Evolutionary conservation across 2,797 vertebrate genomes (phyloP).

Genomic region (Trachops cirrhosus): DNA sequence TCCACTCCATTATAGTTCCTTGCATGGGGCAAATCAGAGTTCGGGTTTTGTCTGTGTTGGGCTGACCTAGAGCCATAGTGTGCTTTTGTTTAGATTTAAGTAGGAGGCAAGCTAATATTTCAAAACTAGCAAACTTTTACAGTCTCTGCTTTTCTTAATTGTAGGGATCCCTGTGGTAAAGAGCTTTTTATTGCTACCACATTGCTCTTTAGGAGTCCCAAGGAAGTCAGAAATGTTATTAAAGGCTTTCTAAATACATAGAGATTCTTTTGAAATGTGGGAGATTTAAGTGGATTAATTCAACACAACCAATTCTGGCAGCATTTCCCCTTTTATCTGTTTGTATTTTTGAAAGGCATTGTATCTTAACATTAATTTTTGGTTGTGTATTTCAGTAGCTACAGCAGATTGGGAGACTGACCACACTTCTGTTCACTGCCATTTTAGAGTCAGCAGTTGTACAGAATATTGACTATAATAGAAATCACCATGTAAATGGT

Average conservation of each 20-base stretch:
- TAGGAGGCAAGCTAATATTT: conserved; percentile 84
- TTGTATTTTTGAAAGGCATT: conserved; percentile 26
- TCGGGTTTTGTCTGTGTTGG: conserved; percentile 75
- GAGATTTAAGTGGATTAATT: conserved; percentile 59
- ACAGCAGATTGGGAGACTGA: not conserved
- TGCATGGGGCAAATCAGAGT: conserved; percentile 88
- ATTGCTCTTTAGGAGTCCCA: conserved; percentile 52
- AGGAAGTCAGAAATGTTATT: conserved; percentile 66
- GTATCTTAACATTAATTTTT: not conserved
- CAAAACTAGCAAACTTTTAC: conserved; percentile 83
- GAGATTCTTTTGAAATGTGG: conserved; percentile 61
- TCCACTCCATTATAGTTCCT: conserved; percentile 89
- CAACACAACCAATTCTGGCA: conserved; percentile 28
- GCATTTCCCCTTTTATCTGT: not conserved
- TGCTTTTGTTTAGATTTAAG: conserved; percentile 82
- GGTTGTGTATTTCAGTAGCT: not conserved
- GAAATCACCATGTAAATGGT: not conserved
- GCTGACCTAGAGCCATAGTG: conserved; percentile 80
- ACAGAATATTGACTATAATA: not conserved
- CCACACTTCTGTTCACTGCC: not conserved
- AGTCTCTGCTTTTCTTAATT: conserved; percentile 88
- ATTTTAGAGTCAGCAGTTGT: not conserved
- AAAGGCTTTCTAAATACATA: conserved; percentile 64
- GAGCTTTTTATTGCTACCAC: conserved; percentile 74
- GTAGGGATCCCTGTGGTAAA: conserved; percentile 83